Base-by-base conservation (phyloP, 2,888 invertebrate genomes). In the Panopea generosa region DNA sequence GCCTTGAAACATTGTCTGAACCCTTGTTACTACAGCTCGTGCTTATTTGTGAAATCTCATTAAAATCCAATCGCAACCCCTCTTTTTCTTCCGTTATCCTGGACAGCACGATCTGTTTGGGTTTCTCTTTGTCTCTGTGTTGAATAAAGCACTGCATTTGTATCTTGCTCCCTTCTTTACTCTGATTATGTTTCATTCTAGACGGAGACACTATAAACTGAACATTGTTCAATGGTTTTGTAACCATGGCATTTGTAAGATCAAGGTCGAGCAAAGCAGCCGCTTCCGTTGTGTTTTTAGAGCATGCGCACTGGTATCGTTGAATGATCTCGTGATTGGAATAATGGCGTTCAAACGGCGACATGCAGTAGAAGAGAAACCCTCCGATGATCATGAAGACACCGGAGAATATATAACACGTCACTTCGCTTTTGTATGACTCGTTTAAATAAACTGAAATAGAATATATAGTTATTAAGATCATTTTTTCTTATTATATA, bases 291-390 rank as follows among this genome's bases (percentile, higher is more conserved):
- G 86, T 85, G 70, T 86, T 85, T 59, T 86, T 86, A 60, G 86
- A 86, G 71, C 85, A 85, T 50, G 82, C 82, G 71, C 85, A 86
- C 65, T 83, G 86, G 29, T 89, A 86, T 62, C 87, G 87, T 79
- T 90, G 90, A 57, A 90, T 87, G 59, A 90, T 87, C 68, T 88
- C 89, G 59, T 87, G 84, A 77, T 91, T 91, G 60, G 90, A 90
- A 38, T 83, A 83, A 69, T 90, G 90, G 24, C 84, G 84, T 62
- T 89, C 86, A 43, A 90, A 87, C 49, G 84, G 86, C 26, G 90
- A 88, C 90, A 91, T 90, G 53, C 84, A 83, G 73, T 89, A 90
- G 68, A 90, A 86, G 27, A 90, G 61, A 4, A 89, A 69, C 33
- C 90, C 88, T 2, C 90, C 91, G 53, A 85, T 66, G 52, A 91